Evolutionary conservation across 1,140 invertebrate genomes (phyloP).

Genomic region (Euglossa dilemma): DNA sequence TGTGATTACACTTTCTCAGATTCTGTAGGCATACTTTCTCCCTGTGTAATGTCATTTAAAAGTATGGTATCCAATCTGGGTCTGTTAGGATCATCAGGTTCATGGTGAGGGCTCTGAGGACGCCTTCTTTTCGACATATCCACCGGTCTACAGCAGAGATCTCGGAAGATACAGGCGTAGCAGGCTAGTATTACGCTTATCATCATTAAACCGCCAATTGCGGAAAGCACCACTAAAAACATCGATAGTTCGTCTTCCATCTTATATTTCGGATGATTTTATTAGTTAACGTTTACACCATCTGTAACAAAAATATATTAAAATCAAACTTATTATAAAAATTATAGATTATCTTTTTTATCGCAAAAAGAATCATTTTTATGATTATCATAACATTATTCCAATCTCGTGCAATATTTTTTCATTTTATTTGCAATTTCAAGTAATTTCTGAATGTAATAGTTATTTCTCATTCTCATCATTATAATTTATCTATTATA

Average conservation of each 20-base stretch:
- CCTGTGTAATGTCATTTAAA: slow-evolving; percentile 74
- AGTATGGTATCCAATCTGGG: slow-evolving; percentile 62
- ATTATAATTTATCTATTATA: neutral
- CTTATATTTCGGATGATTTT: slow-evolving; percentile 5
- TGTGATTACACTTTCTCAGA: slow-evolving; percentile 73
- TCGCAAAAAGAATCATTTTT: neutral
- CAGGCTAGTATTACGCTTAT: slow-evolving; percentile 69
- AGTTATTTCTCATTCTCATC: neutral
- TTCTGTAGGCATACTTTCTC: slow-evolving; percentile 75
- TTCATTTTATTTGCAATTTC: neutral
- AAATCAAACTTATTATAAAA: neutral
- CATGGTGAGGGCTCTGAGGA: slow-evolving; percentile 49
- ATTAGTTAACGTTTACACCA: slow-evolving; percentile 7
- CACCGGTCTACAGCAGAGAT: slow-evolving; percentile 68
- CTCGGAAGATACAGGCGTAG: slow-evolving; percentile 73
- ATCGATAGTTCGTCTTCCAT: slow-evolving; percentile 72
- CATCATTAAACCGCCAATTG: slow-evolving; percentile 69
- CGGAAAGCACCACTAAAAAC: slow-evolving; percentile 70
- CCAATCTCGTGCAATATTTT: neutral
- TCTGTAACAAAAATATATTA: slow-evolving; percentile 45
- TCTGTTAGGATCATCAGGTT: slow-evolving; percentile 52
- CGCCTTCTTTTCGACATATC: slow-evolving; percentile 64
- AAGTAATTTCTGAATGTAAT: neutral
- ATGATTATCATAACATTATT: neutral
- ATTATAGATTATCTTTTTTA: neutral